Evolutionary conservation across 1,140 invertebrate species (phyloP).

Genomic region (Caenorhabditis brenneri): DNA sequence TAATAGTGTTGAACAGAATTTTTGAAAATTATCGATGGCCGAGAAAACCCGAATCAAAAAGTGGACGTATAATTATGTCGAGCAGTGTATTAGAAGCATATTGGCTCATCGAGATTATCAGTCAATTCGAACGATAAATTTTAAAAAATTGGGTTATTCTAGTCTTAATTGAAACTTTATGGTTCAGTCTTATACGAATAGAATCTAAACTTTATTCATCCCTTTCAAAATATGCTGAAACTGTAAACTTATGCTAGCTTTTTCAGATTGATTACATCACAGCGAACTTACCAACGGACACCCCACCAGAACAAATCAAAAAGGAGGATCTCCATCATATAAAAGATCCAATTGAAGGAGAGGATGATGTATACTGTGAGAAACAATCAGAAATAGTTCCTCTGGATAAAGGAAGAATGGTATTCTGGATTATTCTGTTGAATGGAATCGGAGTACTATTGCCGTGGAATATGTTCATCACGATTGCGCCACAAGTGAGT

Average conservation of each 20-base stretch:
- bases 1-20: too few relatives aligned
- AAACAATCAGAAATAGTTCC: neutral
- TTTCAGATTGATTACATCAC: slow-evolving; percentile 4
- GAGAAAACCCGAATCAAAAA: too few relatives aligned
- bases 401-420: slow-evolving; percentile 14
- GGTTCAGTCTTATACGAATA: too few relatives aligned
- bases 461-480: slow-evolving; percentile 56
- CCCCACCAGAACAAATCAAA: neutral
- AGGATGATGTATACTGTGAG: neutral
- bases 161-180: too few relatives aligned
- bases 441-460: slow-evolving; percentile 52
- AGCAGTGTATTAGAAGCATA: neutral
- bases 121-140: neutral
- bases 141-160: too few relatives aligned
- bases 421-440: slow-evolving; percentile 40
- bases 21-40: too few relatives aligned
- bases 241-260: neutral
- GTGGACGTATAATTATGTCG: too few relatives aligned
- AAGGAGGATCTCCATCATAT: neutral
- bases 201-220: too few relatives aligned
- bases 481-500: slow-evolving; percentile 47
- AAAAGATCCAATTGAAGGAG: neutral
- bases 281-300: too few relatives aligned
- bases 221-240: too few relatives aligned
- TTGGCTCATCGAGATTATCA: neutral